Evolutionary conservation across 2,888 invertebrate genomes (phyloP).

Genomic region (Harmothoe impar): DNA sequence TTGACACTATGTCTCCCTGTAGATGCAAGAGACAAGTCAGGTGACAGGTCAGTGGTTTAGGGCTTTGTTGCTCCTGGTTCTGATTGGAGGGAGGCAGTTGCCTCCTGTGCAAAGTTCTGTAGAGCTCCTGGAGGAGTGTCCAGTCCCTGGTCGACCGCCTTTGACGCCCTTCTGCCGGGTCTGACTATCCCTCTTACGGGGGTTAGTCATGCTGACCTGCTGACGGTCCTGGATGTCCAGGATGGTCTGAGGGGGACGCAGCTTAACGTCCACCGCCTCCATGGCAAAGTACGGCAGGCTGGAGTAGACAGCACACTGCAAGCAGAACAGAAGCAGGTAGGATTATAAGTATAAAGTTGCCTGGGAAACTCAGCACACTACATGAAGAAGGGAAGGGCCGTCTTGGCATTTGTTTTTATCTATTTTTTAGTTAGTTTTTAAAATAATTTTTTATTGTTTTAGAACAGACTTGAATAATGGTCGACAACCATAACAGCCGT

Average conservation of each 20-base stretch:
- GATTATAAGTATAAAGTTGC: not conserved
- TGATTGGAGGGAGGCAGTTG: not conserved
- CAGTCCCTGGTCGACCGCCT: not conserved
- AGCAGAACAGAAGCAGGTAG: not conserved
- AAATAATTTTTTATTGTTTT: not conserved
- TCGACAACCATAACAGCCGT: no score
- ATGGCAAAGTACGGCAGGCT: constrained; percentile 63
- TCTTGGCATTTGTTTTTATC: not conserved
- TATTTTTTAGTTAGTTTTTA: not conserved
- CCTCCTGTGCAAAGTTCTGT: not conserved
- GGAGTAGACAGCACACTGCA: constrained; percentile 64
- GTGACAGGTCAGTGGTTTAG: no score
- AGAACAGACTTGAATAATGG: no score
- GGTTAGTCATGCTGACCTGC: not conserved
- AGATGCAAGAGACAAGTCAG: no score
- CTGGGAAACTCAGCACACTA: no score
- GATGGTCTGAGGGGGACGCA: constrained; percentile 53
- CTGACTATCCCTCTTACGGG: not conserved
- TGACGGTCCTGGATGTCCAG: constrained; percentile 63
- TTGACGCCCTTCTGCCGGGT: not conserved
- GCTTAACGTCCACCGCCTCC: not conserved
- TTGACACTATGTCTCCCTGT: no score
- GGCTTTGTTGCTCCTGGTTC: not conserved
- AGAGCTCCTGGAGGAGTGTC: not conserved
- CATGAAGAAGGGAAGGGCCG: no score